phyloP scores from a whole-genome alignment of 2,113 vertebrate genomes.

The Trematocara marginatum region DNA sequence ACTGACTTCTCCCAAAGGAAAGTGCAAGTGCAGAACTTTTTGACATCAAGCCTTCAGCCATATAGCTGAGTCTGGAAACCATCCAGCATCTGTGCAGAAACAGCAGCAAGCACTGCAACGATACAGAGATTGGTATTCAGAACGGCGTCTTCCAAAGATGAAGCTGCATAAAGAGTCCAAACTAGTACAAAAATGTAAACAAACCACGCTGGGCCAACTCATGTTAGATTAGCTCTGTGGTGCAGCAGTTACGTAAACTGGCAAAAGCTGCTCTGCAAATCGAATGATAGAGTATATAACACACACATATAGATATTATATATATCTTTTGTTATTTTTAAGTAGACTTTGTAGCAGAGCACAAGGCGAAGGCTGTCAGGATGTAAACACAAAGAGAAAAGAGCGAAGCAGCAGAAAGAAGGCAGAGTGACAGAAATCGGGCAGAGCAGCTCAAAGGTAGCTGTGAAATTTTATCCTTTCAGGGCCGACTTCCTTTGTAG shows the following conservation, averaged over 20 bases:
- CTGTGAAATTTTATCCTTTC: not conserved
- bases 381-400: not conserved
- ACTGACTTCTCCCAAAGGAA: conserved; percentile 31
- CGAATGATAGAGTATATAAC: not conserved
- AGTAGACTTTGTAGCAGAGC: not conserved
- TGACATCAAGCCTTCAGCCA: conserved; percentile 42
- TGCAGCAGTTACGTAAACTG: conserved; percentile 25
- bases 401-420: not conserved
- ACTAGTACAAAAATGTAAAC: conserved; percentile 48
- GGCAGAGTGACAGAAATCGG: not conserved
- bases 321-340: not conserved
- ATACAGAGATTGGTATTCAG: conserved; percentile 45
- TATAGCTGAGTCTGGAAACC: conserved; percentile 37
- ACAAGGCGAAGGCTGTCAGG: not conserved
- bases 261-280: conserved; percentile 8
- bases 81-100: conserved; percentile 22
- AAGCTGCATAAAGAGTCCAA: conserved; percentile 38
- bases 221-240: conserved; percentile 4
- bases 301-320: not conserved
- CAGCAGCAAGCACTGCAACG: not conserved
- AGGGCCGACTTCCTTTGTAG: not conserved
- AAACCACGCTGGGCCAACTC: conserved; percentile 14
- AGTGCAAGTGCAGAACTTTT: conserved; percentile 39
- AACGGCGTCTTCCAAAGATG: conserved; percentile 15
- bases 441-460: not conserved